These are phyloP conservation scores for Thaleichthys pacificus DNA, from an alignment of 2,797 vertebrate species.

Conservation along the genomic window DNA sequence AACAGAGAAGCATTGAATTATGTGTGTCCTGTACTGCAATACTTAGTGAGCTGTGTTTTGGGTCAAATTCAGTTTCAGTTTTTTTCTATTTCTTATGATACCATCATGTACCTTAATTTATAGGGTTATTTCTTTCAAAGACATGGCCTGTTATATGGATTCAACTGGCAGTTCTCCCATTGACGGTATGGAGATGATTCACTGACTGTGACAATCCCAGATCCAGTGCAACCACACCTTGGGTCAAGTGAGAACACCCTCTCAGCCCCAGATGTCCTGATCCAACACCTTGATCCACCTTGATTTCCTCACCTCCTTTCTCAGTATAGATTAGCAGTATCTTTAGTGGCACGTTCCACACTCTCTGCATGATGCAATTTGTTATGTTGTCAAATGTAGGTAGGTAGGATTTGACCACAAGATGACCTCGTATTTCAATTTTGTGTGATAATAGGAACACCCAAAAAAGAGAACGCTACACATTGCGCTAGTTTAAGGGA, in stretches of 20 bases:
- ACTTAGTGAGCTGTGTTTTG: not conserved
- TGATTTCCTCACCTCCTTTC: not conserved
- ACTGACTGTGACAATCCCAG: not conserved
- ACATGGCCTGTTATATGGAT: too few species aligned
- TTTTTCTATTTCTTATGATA: not conserved
- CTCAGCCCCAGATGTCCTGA: not conserved
- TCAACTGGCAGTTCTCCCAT: not conserved
- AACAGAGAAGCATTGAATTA: not conserved
- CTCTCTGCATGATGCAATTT: too few species aligned
- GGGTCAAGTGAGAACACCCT: not conserved
- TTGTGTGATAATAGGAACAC: too few species aligned
- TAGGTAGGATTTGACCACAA: too few species aligned
- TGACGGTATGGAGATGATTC: not conserved
- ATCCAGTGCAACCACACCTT: not conserved
- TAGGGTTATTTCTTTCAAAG: too few species aligned
- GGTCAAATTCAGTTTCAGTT: not conserved
- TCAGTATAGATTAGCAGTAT: not conserved
- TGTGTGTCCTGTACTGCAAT: not conserved
- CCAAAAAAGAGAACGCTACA: not conserved
- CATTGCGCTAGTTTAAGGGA: slow-evolving; percentile 24
- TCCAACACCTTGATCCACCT: not conserved
- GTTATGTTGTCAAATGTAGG: not conserved
- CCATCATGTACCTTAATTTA: too few species aligned
- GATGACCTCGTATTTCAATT: too few species aligned
- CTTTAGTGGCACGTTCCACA: too few species aligned